Conservation (phyloP, 2,888 invertebrate species). For the Heliconius charithonia region DNA sequence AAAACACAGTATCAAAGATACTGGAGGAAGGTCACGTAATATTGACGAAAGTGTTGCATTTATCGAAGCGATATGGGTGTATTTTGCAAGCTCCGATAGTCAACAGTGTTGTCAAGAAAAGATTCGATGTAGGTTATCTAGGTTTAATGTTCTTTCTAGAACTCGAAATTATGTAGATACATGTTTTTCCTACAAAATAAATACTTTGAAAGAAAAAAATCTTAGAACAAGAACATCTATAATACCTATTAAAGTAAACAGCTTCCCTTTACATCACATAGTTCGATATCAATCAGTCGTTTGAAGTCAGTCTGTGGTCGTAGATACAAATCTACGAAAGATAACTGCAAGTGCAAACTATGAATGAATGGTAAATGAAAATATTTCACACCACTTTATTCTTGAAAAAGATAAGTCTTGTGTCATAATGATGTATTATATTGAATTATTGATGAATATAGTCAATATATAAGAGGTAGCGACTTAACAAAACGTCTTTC, state of each 20-base stretch:
- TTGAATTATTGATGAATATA: conserved; percentile 55
- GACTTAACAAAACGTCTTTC: neutral
- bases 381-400: conserved; percentile 66
- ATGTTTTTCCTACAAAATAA: neutral
- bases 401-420: conserved; percentile 65
- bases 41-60: too few species aligned
- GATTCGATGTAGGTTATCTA: too few species aligned
- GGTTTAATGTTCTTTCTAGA: too few species aligned
- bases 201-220: neutral
- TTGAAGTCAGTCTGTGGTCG: conserved; percentile 33
- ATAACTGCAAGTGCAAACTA: conserved; percentile 51
- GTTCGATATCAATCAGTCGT: conserved; percentile 30
- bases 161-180: too few species aligned
- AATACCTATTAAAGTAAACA: conserved; percentile 5
- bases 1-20: too few species aligned
- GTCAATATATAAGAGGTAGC: conserved; percentile 46
- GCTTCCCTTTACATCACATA: neutral
- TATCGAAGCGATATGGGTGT: too few species aligned
- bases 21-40: too few species aligned
- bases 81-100: too few species aligned
- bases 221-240: neutral
- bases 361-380: conserved; percentile 42
- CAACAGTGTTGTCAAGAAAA: too few species aligned
- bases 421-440: conserved; percentile 65
- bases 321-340: conserved; percentile 57